Evolutionary conservation across 37 sponge, comb jelly and placozoan species (phyloP).

Genomic region (Diacarnus erythraeanus): DNA sequence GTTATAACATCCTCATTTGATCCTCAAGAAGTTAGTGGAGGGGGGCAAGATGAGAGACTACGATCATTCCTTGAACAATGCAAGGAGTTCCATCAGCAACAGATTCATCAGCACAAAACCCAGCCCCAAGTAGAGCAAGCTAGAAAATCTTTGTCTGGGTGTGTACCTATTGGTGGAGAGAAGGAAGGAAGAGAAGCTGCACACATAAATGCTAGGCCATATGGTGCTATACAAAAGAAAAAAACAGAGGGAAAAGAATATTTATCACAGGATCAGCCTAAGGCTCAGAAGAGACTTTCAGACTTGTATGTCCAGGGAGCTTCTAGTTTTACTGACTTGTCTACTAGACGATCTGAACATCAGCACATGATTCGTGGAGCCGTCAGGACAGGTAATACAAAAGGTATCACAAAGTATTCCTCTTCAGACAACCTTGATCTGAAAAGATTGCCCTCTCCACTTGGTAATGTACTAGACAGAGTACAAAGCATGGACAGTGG

Average conservation of each 20-base stretch:
- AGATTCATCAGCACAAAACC: neutral
- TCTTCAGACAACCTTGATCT: neutral
- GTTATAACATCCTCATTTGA: constrained; percentile 24
- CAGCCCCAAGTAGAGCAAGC: neutral
- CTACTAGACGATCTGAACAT: constrained; percentile 8
- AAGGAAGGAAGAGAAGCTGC: constrained; percentile 17
- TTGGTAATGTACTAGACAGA: neutral
- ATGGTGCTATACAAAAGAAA: constrained; percentile 1
- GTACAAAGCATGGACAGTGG: constrained; percentile 1
- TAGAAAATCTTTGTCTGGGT: constrained; percentile 8
- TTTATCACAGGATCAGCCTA: neutral
- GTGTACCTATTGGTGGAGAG: neutral
- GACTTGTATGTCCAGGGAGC: constrained; percentile 17
- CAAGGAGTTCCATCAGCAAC: constrained; percentile 21
- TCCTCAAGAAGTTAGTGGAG: neutral
- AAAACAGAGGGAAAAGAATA: neutral
- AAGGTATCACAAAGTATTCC: neutral
- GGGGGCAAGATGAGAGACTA: constrained; percentile 34
- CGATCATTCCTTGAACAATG: constrained; percentile 34
- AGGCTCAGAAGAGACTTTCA: neutral
- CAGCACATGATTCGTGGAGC: neutral
- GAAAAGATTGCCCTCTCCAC: neutral
- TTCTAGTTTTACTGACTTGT: constrained; percentile 11
- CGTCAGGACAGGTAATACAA: neutral
- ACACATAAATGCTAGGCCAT: neutral